Evolutionary conservation across 1,140 invertebrate species (phyloP), one percentile per base, ranked within the genome.

Genomic region (Cherax quadricarinatus): DNA sequence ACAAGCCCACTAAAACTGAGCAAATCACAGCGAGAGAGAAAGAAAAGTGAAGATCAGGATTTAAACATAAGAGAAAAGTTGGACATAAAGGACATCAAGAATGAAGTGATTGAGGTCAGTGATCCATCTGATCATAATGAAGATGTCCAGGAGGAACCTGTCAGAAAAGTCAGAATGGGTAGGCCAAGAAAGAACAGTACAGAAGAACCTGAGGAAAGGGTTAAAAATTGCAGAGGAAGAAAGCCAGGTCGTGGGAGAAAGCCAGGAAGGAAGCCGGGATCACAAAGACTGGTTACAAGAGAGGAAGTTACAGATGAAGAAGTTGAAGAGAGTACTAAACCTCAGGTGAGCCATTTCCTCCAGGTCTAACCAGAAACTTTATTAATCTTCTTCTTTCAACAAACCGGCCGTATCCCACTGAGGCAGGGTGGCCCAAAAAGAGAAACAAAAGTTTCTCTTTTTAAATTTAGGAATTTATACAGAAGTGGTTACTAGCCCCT

Each of bases 161-260:
- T 84, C 80, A 83, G 48, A 85, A 90, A 90, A 53, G n/a, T 41
- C 16, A 84, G 82, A 48, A 75, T 21, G n/a, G 81, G 66, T 9
- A 62, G 88, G 53, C 51, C 51, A 53, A 60, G 81, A 57, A 83
- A 60, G 41, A 70, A 70, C 66, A 79, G 75, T 48, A 78, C 51
- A 12, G 75, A 87, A 82, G 48, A 79, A 9, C 66, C 49, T 24
- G 62, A 90, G 81, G 88, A 91, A 82, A 88, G 88, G 83, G 90
- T 89, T 80, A 88, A 84, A 70, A 53, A n/a, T 92, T 84, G 85
- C 24, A 48, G 70, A 84, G 91, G 80, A 93, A 94, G 91, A 94
- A 94, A 94, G 93, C 91, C 81, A 73, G 89, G 85, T 41, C 57
- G 75, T 82, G 88, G 85, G 48, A 92, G 66, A 66, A 92, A 89